Percentiles rank a stretch among this genome's conserved stretches.
Evolutionary conservation across 1,140 invertebrate species (phyloP).

Genomic region (Hyphantria cunea): DNA sequence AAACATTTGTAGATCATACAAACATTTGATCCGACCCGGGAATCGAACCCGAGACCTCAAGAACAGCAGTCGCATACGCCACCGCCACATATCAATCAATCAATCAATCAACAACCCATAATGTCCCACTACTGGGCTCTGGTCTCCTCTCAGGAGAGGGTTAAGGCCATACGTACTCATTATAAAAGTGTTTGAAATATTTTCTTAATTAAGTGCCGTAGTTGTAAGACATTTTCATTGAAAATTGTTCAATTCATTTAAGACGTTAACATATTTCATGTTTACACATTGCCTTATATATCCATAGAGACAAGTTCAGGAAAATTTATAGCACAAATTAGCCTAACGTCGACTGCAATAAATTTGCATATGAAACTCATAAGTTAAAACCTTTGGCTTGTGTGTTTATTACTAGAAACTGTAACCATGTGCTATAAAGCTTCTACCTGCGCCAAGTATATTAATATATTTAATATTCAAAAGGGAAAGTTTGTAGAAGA

Average conservation of each 20-base stretch:
- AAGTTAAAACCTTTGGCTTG: conserved; percentile 53
- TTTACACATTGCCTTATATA: conserved; percentile 35
- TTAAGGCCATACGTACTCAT: no score
- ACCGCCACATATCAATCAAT: no score
- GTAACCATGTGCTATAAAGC: conserved; percentile 20
- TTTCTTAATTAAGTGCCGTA: no score
- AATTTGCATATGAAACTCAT: conserved; percentile 72
- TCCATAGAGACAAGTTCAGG: conserved; percentile 55
- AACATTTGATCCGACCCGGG: no score
- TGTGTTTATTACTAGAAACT: conserved; percentile 42
- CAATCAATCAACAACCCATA: no score
- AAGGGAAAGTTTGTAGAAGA: conserved; percentile 1
- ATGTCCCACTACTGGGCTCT: no score
- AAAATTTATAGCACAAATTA: conserved; percentile 69
- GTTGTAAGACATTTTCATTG: neutral
- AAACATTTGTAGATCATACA: no score
- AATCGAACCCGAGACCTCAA: no score
- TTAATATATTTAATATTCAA: conserved; percentile 12
- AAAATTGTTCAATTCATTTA: conserved; percentile 2
- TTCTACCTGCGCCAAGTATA: conserved; percentile 13
- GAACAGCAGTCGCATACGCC: no score
- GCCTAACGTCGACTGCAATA: conserved; percentile 61
- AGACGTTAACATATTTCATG: conserved; percentile 36
- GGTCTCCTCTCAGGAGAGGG: no score
- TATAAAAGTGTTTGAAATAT: no score